A percentile compares a stretch with the other conserved stretches of the same genome.
Conservation (phyloP, 2,888 invertebrate species). For the Aphrophora alni region DNA sequence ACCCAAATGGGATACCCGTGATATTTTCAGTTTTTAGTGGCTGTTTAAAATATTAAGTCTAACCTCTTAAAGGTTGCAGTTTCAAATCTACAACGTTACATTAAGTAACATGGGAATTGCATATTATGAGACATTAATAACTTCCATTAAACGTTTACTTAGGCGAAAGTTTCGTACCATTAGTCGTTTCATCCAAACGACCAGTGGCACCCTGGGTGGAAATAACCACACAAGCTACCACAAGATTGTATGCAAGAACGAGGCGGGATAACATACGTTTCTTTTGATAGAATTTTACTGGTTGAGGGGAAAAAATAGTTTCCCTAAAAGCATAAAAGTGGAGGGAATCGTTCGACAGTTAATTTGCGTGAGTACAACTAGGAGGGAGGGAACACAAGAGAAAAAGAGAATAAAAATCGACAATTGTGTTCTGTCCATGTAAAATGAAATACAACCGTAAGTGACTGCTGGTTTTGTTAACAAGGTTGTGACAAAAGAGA, state of each 20-base stretch:
- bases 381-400: background rate
- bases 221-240: too few species aligned
- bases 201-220: too few species aligned
- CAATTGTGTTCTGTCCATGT: background rate
- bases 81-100: too few species aligned
- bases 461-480: background rate
- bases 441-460: background rate
- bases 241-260: background rate
- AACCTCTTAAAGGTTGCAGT: too few species aligned
- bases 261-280: background rate
- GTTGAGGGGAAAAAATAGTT: background rate
- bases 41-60: too few species aligned
- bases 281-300: background rate
- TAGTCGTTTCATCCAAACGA: too few species aligned
- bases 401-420: background rate
- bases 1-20: too few species aligned
- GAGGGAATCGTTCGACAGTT: background rate
- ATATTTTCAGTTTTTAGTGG: too few species aligned
- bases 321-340: constrained; percentile 1
- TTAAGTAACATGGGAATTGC: too few species aligned
- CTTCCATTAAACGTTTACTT: too few species aligned
- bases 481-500: background rate
- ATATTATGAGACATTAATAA: too few species aligned
- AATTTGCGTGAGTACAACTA: background rate
- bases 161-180: too few species aligned